Conservation (phyloP, 2,113 vertebrate genomes). For the Brienomyrus longianalis region DNA sequence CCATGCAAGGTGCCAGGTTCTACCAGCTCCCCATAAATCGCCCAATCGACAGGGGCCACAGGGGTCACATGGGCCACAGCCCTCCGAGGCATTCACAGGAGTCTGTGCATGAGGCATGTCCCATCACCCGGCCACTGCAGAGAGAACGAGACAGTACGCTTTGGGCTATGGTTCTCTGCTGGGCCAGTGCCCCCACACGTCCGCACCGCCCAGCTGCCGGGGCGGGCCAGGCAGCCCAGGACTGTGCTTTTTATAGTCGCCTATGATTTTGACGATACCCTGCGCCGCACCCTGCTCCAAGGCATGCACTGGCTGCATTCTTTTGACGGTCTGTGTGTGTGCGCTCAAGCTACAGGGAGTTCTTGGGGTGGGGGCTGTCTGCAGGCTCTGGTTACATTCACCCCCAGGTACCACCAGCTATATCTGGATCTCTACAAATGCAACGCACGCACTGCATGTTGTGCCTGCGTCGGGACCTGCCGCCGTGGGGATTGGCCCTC, state of each 20-base stretch:
- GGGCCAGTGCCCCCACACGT: not conserved
- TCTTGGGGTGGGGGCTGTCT: not conserved
- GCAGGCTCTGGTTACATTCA: not conserved
- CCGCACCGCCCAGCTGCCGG: not conserved
- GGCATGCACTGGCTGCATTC: not conserved
- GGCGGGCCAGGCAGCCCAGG: not conserved
- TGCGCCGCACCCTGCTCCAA: slow-evolving; percentile 3
- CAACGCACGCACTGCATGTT: no score
- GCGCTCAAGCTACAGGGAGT: not conserved
- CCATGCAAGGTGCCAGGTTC: slow-evolving; percentile 22
- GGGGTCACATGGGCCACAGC: not conserved
- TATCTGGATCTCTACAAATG: not conserved
- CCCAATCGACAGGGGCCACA: not conserved
- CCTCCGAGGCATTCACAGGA: not conserved
- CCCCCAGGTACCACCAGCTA: not conserved
- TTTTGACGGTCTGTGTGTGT: not conserved
- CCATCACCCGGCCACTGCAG: slow-evolving; percentile 39
- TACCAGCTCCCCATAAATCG: slow-evolving; percentile 5
- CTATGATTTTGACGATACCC: not conserved
- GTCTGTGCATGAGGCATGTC: slow-evolving; percentile 26
- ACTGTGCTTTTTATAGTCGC: slow-evolving; percentile 16
- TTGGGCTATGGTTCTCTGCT: not conserved
- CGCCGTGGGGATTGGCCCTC: not conserved
- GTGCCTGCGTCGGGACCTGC: not conserved
- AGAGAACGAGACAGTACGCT: not conserved